Evolutionary conservation across 1,140 invertebrate genomes (phyloP).

Genomic region (Adelges cooleyi): DNA sequence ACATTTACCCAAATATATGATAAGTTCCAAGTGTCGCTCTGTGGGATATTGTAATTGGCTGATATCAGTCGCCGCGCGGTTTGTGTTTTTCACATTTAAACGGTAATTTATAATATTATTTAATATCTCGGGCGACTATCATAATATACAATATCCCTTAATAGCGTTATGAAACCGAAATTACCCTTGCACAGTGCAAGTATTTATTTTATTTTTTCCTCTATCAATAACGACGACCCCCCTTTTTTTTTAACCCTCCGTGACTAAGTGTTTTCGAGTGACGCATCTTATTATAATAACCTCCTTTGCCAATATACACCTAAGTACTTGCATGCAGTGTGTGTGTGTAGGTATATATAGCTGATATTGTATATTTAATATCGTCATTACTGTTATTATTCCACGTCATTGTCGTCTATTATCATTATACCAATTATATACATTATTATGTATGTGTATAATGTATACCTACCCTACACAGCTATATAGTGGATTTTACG

Average conservation of each 20-base stretch:
- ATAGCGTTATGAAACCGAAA: too few relatives aligned
- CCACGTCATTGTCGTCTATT: conserved; percentile 6
- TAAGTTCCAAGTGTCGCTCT: too few relatives aligned
- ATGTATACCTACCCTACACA: neutral
- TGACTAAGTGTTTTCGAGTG: neutral
- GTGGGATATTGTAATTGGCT: too few relatives aligned
- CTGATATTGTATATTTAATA: neutral
- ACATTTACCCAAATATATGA: too few relatives aligned
- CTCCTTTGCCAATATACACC: neutral
- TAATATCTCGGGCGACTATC: too few relatives aligned
- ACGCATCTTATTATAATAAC: neutral
- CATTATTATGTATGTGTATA: neutral
- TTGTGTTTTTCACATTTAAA: too few relatives aligned
- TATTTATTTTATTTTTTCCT: too few relatives aligned
- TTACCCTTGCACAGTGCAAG: too few relatives aligned
- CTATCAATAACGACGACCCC: neutral
- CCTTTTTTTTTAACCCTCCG: neutral
- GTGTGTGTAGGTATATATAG: too few relatives aligned
- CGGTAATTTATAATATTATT: too few relatives aligned
- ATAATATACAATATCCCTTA: too few relatives aligned
- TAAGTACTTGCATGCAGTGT: neutral
- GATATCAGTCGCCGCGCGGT: too few relatives aligned
- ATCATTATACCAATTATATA: neutral
- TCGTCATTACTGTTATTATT: neutral
- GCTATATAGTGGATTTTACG: neutral